phyloP scores from a whole-genome alignment of 2,888 invertebrate genomes.

The Tinea semifulvella region DNA sequence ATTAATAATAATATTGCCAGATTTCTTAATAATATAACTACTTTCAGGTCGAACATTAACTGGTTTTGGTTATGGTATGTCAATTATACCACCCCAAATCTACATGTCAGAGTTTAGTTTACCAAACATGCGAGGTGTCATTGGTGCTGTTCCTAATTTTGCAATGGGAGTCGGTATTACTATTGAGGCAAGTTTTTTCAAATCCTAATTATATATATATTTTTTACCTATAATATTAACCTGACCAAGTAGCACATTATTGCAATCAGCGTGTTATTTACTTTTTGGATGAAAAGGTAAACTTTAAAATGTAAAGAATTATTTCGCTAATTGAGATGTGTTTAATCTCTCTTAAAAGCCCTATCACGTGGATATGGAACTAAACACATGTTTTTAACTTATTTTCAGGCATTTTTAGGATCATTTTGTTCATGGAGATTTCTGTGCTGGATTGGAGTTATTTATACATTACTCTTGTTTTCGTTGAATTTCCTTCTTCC shows the following conservation, averaged over 20 bases:
- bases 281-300: too few species aligned
- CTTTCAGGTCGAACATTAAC: constrained; percentile 60
- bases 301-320: too few species aligned
- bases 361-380: too few species aligned
- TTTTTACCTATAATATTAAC: too few species aligned
- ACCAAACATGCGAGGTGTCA: constrained; percentile 73
- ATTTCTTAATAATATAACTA: too few species aligned
- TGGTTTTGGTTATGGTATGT: constrained; percentile 73
- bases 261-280: too few species aligned
- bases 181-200: constrained; percentile 30
- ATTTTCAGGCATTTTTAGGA: constrained; percentile 35
- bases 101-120: constrained; percentile 72
- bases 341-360: too few species aligned
- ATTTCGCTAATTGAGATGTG: too few species aligned
- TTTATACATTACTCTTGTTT: constrained; percentile 24
- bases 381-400: too few species aligned
- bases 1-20: too few species aligned
- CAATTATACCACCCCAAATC: constrained; percentile 67
- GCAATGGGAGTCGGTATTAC: constrained; percentile 71
- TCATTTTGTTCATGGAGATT: constrained; percentile 28
- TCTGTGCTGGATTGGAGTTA: constrained; percentile 27
- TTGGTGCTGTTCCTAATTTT: constrained; percentile 71
- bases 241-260: too few species aligned
- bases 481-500: constrained; percentile 27
- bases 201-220: too few species aligned